Percentiles rank a stretch among this genome's conserved stretches.
Evolutionary conservation across 2,113 vertebrate genomes (phyloP).

Genomic region (Pseudorasbora parva): DNA sequence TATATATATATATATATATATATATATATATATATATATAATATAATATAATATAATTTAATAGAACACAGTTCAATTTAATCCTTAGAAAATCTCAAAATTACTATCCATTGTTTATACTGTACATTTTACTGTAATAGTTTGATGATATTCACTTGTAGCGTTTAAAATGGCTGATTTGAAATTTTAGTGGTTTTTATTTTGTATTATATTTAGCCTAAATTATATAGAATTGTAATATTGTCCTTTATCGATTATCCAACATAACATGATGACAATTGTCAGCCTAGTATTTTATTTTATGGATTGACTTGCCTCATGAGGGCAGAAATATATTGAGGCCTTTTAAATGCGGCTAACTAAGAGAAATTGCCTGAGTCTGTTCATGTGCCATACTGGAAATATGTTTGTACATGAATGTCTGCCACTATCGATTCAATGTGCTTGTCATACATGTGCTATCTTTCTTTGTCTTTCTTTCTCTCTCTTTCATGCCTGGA

Average conservation of each 20-base stretch:
- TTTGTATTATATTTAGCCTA: neutral
- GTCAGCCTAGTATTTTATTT: neutral
- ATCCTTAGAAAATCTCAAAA: neutral
- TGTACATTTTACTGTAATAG: neutral
- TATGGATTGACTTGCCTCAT: neutral
- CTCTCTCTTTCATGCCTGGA: conserved; percentile 27
- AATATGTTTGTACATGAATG: conserved; percentile 17
- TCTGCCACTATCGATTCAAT: conserved; percentile 8
- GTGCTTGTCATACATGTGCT: conserved; percentile 21
- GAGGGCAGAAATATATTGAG: neutral
- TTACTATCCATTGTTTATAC: neutral
- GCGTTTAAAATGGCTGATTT: too few species aligned
- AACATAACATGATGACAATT: neutral
- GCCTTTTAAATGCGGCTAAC: too few species aligned
- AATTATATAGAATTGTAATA: neutral
- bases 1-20: too few species aligned
- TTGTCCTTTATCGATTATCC: neutral
- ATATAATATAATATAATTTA: too few species aligned
- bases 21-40: too few species aligned
- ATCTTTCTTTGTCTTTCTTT: conserved; percentile 24
- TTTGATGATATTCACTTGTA: neutral
- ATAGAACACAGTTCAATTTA: neutral
- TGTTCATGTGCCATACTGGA: neutral
- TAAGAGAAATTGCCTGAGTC: neutral
- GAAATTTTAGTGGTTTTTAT: too few species aligned